phyloP scores from a whole-genome alignment of 23 tunicate species.

The Ciona savignyi region DNA sequence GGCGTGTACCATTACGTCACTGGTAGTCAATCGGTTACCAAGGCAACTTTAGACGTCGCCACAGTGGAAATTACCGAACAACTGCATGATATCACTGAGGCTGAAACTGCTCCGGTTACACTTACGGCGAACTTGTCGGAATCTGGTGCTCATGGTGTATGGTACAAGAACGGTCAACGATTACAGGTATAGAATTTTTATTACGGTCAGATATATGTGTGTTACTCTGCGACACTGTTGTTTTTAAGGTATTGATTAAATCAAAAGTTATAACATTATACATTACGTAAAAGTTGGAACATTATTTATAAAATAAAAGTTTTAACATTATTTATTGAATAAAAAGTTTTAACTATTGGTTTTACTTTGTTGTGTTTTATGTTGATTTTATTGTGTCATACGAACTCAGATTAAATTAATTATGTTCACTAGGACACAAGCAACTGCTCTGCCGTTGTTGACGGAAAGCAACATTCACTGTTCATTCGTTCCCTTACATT shows the following conservation, averaged over 20 bases:
- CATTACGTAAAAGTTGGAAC: no score
- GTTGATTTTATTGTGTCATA: not conserved
- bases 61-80: slow-evolving; percentile 27
- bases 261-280: no score
- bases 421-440: slow-evolving; percentile 12
- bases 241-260: no score
- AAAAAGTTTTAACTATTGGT: no score
- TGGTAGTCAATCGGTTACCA: slow-evolving; percentile 54
- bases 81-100: slow-evolving; percentile 48
- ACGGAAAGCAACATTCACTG: slow-evolving; percentile 30
- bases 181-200: not conserved
- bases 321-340: no score
- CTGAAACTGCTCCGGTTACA: slow-evolving; percentile 59
- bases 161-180: slow-evolving; percentile 62
- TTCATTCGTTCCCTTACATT: slow-evolving; percentile 49
- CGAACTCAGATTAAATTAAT: not conserved
- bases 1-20: slow-evolving; percentile 70
- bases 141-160: slow-evolving; percentile 34
- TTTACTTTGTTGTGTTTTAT: no score
- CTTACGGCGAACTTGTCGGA: slow-evolving; percentile 41
- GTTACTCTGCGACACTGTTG: no score
- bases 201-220: not conserved
- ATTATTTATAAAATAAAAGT: no score
- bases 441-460: not conserved
- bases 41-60: slow-evolving; percentile 39